Evolutionary conservation across 2,888 invertebrate genomes (phyloP).

Genomic region (Diploptera punctata): DNA sequence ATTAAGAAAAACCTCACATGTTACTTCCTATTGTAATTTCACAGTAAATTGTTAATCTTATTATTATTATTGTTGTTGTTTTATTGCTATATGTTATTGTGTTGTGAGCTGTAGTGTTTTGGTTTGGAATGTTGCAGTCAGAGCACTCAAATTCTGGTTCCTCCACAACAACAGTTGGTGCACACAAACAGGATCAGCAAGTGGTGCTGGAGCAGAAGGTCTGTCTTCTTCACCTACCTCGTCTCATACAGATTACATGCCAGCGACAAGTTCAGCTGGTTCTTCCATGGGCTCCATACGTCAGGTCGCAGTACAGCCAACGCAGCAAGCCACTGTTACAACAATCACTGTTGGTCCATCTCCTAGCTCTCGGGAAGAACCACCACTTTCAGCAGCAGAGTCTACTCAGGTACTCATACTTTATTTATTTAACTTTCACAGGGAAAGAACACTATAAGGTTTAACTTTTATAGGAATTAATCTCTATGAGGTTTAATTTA

Average conservation of each 20-base stretch:
- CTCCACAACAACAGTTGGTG: slow-evolving; percentile 65
- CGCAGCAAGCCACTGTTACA: slow-evolving; percentile 41
- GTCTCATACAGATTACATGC: slow-evolving; percentile 83
- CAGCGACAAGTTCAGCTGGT: slow-evolving; percentile 76
- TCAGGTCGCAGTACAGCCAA: slow-evolving; percentile 53
- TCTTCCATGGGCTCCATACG: slow-evolving; percentile 59
- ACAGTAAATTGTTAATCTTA: no score
- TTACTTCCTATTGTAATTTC: no score
- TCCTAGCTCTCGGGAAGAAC: slow-evolving; percentile 27
- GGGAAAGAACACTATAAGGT: no score
- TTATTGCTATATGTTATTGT: no score
- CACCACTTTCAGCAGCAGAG: slow-evolving; percentile 51
- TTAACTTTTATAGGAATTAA: no score
- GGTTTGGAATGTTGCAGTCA: slow-evolving; percentile 36
- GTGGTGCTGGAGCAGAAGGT: slow-evolving; percentile 62
- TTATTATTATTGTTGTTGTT: no score
- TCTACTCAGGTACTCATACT: slow-evolving; percentile 61
- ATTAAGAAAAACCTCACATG: no score
- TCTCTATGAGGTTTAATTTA: no score
- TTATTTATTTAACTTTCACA: no score
- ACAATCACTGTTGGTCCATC: slow-evolving; percentile 29
- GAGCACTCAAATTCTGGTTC: slow-evolving; percentile 55
- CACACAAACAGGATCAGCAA: slow-evolving; percentile 58
- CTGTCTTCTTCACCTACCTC: slow-evolving; percentile 74
- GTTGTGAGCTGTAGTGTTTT: no score